Evolutionary conservation across 2,797 vertebrate genomes (phyloP).

Genomic region (Syngnathus acus): DNA sequence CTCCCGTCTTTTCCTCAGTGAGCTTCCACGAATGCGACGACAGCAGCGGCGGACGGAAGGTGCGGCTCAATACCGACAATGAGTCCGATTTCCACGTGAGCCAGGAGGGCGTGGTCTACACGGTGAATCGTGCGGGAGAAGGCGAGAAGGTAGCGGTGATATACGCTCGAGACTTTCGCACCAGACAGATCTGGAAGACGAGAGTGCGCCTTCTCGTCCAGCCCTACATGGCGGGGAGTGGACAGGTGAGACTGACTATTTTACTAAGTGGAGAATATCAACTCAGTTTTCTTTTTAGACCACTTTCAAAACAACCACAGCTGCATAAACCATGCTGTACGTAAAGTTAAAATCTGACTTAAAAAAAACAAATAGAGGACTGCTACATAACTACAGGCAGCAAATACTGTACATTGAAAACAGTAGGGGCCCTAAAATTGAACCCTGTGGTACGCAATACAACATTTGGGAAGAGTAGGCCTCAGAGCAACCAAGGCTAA

Average conservation of each 20-base stretch:
- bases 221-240: conserved; percentile 14
- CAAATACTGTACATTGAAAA: too few relatives aligned
- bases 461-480: too few relatives aligned
- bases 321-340: too few relatives aligned
- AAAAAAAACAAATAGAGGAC: too few relatives aligned
- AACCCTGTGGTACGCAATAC: too few relatives aligned
- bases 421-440: too few relatives aligned
- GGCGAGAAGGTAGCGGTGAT: conserved; percentile 58
- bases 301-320: too few relatives aligned
- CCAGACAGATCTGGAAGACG: conserved; percentile 80
- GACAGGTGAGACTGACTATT: conserved; percentile 38
- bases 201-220: conserved; percentile 70
- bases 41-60: conserved; percentile 56
- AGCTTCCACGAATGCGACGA: conserved; percentile 71
- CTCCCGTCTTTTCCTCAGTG: conserved; percentile 47
- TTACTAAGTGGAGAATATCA: too few relatives aligned
- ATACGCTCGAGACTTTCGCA: conserved; percentile 75
- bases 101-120: conserved; percentile 76
- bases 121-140: conserved; percentile 60
- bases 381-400: too few relatives aligned
- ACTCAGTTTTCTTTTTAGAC: too few relatives aligned
- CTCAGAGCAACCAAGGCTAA: too few relatives aligned
- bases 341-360: too few relatives aligned
- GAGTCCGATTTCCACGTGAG: conserved; percentile 77
- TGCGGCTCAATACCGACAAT: conserved; percentile 75